Base-by-base conservation (phyloP, 2,888 invertebrate genomes). In the Orthosia gracilis region DNA sequence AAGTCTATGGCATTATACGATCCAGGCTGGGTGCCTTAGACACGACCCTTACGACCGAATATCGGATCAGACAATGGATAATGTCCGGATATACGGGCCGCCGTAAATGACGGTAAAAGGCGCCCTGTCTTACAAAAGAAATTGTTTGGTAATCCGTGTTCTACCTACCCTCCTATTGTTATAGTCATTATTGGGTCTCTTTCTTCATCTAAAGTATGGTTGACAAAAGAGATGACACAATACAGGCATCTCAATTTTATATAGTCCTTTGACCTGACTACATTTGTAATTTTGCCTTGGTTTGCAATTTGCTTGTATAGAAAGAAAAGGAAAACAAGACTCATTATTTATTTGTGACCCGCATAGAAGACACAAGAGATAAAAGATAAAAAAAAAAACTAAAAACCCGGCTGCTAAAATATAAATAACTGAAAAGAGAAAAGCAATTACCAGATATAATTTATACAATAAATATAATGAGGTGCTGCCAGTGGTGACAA, bases 21-120 rank as follows among this genome's bases (percentile, higher is more conserved):
- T 21, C 40, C 1, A 26, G n/a, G n/a, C 59, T n/a, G n/a, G n/a
- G n/a, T n/a, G n/a, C n/a, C n/a, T 12, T n/a, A 76, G 17, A 47
- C 23, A 26, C 45, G 61, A 62, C 62, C 57, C 26, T 23, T 17
- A 50, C 54, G 61, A 70, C 57, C 70, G 31, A 52, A 62, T 66
- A 65, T 78, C 31, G 50, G 55, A 11, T 26, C 73, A 57, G 57
- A 78, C 79, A 77, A 71, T 63, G 47, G 54, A 11, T 61, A 73
- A 62, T 64, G 40, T 57, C 55, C 65, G 69, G 76, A 80, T 76
- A 68, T 76, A 49, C 49, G 63, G 72, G 11, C 21, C 52, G 52
- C 45, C 45, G 64, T 69, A 73, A 64, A 69, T 89, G 68, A 52
- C 61, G 61, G 77, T 62, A 50, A 77, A 70, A 77, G 45, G 55